phyloP scores from a whole-genome alignment of 1,140 invertebrate genomes.

The Mycetomoellerius zeteki region DNA sequence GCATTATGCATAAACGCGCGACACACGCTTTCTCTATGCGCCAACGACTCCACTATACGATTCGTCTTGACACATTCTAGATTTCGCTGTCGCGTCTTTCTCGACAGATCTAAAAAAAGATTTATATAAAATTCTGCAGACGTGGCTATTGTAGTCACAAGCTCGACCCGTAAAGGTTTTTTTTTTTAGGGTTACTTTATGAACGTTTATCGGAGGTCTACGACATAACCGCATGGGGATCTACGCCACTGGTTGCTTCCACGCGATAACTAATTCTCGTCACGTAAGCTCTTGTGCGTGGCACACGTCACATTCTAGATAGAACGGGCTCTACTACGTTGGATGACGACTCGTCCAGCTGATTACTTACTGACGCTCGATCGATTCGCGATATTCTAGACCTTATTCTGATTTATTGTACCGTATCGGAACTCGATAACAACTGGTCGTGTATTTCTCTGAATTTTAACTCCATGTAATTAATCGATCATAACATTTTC shows the following conservation, averaged over 20 bases:
- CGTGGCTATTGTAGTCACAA: neutral
- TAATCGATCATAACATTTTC: constrained; percentile 41
- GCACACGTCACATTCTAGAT: constrained; percentile 57
- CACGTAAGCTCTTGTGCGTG: constrained; percentile 58
- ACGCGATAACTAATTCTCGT: constrained; percentile 70
- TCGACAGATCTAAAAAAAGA: neutral
- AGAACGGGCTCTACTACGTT: constrained; percentile 45
- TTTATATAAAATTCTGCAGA: neutral
- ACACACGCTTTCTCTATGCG: neutral
- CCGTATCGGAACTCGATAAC: neutral
- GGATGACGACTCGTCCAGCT: constrained; percentile 43
- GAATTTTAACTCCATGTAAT: constrained; percentile 38
- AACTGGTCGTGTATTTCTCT: constrained; percentile 31
- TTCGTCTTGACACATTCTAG: neutral
- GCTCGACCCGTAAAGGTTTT: neutral
- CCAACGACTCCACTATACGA: neutral
- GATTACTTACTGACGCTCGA: constrained; percentile 32
- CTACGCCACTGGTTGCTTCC: constrained; percentile 74
- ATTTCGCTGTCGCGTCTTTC: neutral
- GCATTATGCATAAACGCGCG: constrained; percentile 10
- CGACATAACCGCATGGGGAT: constrained; percentile 59
- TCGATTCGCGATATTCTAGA: constrained; percentile 35
- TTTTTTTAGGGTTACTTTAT: neutral
- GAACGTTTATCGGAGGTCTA: constrained; percentile 30
- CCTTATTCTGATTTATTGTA: constrained; percentile 8